These are phyloP conservation scores for Setipinna tenuifilis DNA, from an alignment of 2,797 vertebrate species.

Conservation along the genomic window DNA sequence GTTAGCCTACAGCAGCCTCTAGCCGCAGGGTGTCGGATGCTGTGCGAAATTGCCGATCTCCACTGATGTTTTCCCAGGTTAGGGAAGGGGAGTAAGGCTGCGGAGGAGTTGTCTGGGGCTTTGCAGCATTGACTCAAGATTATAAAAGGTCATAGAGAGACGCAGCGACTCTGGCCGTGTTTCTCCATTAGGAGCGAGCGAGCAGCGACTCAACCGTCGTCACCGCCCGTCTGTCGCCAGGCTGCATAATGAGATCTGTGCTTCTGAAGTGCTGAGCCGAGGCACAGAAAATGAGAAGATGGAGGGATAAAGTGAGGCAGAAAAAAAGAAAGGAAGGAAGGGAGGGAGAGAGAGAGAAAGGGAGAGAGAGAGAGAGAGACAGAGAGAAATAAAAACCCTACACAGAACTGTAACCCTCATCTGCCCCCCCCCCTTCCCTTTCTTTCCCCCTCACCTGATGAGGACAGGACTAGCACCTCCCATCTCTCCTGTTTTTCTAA, in stretches of 20 bases:
- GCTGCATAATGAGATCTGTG: constrained; percentile 40
- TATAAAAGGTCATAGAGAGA: constrained; percentile 8
- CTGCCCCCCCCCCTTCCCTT: background rate
- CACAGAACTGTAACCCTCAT: background rate
- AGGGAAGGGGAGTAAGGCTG: background rate
- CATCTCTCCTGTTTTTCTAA: constrained; percentile 47
- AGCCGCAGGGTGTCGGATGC: background rate
- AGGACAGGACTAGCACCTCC: constrained; percentile 64
- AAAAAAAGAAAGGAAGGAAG: background rate
- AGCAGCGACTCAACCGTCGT: background rate
- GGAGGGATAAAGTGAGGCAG: background rate
- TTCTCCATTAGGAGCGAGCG: background rate
- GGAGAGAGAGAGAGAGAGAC: constrained; percentile 8
- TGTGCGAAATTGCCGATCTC: background rate
- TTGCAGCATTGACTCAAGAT: background rate
- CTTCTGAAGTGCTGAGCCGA: constrained; percentile 52
- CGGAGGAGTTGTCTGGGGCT: background rate
- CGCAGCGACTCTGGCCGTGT: background rate
- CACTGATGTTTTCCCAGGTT: background rate
- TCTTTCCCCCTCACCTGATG: constrained; percentile 60
- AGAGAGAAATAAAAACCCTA: background rate
- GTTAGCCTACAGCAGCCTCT: background rate
- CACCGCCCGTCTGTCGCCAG: constrained; percentile 1
- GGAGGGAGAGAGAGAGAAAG: background rate
- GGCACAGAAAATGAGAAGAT: constrained; percentile 35